Base-by-base conservation (phyloP, 1,140 invertebrate genomes). In the Drosophila dunni region DNA sequence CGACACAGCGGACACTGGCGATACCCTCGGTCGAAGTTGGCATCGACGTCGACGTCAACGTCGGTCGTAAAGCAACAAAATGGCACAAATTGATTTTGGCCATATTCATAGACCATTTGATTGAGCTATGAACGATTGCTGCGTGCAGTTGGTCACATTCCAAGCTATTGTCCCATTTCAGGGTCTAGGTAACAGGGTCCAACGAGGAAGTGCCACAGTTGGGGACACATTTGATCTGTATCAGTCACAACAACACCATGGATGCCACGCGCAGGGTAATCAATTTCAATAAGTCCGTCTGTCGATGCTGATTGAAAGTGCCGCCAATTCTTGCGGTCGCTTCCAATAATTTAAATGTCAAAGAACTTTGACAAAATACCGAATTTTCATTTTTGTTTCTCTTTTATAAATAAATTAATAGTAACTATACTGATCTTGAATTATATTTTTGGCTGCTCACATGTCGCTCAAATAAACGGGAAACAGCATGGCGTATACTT, bases 21-120 rank as follows among this genome's bases (percentile, higher is more conserved):
- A 17, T 29, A 29, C 24, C 24, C 24, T 29, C 24, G 24, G 24
- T 29, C 24, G 17, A 20, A 20, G 17, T 20, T 17, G 29, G 5
- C 5, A 40, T 38, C 61, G 38, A 8, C 17, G 62, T 57, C 36
- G 29, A 36, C 20, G 44, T 29, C 44, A 62, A 29, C 13, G n/a
- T n/a, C 42, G 42, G 42, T 64, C 73, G 63, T 89, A 89, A 80
- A 78, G 45, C 68, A 78, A 78, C 75, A 84, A 78, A 89, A 71
- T 84, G 50, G 67, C 78, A 78, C 69, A 89, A 89, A 89, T 89
- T 78, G 78, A 89, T 89, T 89, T 89, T 84, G 84, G 80, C 84
- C 73, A 81, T 76, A 86, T 64, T 57, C 44, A 57, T 38, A 57
- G 38, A 15, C 13, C 45, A 15, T 79, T 83, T 78, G 64, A 80